Evolutionary conservation across 2,888 invertebrate species (phyloP).

Genomic region (Sphecodes monilicornis): DNA sequence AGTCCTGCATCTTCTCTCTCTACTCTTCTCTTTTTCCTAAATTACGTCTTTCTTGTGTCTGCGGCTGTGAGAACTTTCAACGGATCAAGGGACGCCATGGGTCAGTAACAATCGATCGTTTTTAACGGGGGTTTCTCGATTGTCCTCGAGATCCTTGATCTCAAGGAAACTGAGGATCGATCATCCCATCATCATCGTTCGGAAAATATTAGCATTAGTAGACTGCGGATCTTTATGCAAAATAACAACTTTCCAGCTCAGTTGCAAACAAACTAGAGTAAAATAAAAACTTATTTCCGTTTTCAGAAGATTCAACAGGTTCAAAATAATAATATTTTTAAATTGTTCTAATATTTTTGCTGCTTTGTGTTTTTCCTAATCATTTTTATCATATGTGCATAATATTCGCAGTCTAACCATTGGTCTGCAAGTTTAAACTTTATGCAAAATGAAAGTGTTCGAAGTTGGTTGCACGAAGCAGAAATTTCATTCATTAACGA

Average conservation of each 20-base stretch:
- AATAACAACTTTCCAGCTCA: not conserved
- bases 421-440: too few relatives aligned
- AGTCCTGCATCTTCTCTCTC: constrained; percentile 41
- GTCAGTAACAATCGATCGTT: constrained; percentile 32
- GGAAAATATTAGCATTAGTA: not conserved
- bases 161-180: not conserved
- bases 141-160: not conserved
- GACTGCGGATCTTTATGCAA: not conserved
- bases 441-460: too few relatives aligned
- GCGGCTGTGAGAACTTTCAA: not conserved
- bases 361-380: too few relatives aligned
- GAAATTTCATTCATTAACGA: too few relatives aligned
- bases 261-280: too few relatives aligned
- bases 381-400: too few relatives aligned
- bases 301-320: too few relatives aligned
- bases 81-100: constrained; percentile 24
- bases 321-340: not conserved
- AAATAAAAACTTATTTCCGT: not conserved
- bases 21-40: constrained; percentile 40
- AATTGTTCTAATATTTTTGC: not conserved
- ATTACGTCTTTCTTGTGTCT: constrained; percentile 18
- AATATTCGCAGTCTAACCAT: too few relatives aligned
- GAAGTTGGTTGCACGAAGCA: too few relatives aligned
- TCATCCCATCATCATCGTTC: not conserved
- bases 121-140: not conserved